Percentiles rank a stretch among this genome's conserved stretches.
Evolutionary conservation across 2,888 invertebrate species (phyloP).

Genomic region (Pyralis farinalis): DNA sequence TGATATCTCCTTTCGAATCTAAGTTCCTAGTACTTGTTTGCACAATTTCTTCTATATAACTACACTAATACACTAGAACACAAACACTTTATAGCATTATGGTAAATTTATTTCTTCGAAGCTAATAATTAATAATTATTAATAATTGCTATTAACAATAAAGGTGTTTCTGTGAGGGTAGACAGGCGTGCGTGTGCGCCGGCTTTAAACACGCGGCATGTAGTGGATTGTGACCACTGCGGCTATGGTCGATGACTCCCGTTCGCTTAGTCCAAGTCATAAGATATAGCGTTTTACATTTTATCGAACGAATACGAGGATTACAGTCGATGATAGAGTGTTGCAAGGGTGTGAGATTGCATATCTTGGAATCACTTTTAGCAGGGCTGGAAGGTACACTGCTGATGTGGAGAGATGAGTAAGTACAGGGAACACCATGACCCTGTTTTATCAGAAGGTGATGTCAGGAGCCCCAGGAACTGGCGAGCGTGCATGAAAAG

Average conservation of each 20-base stretch:
- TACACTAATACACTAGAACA: neutral
- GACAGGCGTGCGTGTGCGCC: slow-evolving; percentile 16
- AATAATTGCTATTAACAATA: neutral
- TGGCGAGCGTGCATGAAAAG: too few species aligned
- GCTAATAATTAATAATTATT: too few species aligned
- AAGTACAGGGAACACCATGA: too few species aligned
- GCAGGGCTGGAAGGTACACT: too few species aligned
- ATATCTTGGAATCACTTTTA: too few species aligned
- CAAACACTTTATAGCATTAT: neutral
- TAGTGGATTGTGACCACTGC: slow-evolving; percentile 14
- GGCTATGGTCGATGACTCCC: slow-evolving; percentile 17
- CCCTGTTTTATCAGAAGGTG: too few species aligned
- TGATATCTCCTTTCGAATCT: slow-evolving; percentile 40
- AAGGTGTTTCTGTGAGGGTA: neutral
- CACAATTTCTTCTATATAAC: neutral
- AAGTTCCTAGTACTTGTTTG: slow-evolving; percentile 22
- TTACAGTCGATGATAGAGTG: too few species aligned
- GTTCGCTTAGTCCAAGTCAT: slow-evolving; percentile 4
- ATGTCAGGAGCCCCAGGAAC: too few species aligned
- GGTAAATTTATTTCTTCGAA: too few species aligned
- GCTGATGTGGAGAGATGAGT: too few species aligned
- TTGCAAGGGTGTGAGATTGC: too few species aligned
- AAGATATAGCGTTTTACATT: slow-evolving; percentile 4
- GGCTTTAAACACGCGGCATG: slow-evolving; percentile 13
- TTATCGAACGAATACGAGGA: too few species aligned